Evolutionary conservation across 2,113 vertebrate species (phyloP).

Genomic region (Rousettus leschenaultii): DNA sequence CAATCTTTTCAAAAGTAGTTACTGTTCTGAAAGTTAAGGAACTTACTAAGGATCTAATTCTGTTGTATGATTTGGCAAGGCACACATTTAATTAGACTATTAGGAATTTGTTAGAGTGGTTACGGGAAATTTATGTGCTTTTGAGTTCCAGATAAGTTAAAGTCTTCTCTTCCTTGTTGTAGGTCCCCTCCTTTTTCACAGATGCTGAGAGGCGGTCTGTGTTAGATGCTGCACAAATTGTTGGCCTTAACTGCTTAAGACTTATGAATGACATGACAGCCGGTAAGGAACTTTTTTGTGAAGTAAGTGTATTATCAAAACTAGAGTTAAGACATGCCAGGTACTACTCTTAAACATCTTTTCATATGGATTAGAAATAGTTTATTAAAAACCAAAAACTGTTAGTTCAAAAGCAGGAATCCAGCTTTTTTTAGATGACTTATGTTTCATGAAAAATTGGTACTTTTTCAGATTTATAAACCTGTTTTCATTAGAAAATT

Average conservation of each 20-base stretch:
- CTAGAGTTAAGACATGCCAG: neutral
- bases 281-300: conserved; percentile 74
- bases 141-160: neutral
- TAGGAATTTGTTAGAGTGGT: neutral
- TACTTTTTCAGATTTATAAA: neutral
- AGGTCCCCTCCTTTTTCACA: conserved; percentile 90
- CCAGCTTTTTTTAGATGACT: neutral
- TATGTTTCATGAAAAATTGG: neutral
- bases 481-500: neutral
- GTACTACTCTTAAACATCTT: neutral
- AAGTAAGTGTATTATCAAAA: neutral
- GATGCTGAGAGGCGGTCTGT: conserved; percentile 88
- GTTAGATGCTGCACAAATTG: conserved; percentile 87
- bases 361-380: neutral
- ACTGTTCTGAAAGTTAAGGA: neutral
- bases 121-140: neutral
- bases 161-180: conserved; percentile 6
- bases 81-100: neutral
- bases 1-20: neutral
- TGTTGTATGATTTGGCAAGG: neutral
- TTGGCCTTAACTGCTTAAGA: conserved; percentile 85
- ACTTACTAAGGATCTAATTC: neutral
- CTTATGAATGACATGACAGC: conserved; percentile 90
- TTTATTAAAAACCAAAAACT: neutral
- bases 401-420: conserved; percentile 14